phyloP scores from a whole-genome alignment of 2,797 vertebrate genomes.

The Anguilla obscura region DNA sequence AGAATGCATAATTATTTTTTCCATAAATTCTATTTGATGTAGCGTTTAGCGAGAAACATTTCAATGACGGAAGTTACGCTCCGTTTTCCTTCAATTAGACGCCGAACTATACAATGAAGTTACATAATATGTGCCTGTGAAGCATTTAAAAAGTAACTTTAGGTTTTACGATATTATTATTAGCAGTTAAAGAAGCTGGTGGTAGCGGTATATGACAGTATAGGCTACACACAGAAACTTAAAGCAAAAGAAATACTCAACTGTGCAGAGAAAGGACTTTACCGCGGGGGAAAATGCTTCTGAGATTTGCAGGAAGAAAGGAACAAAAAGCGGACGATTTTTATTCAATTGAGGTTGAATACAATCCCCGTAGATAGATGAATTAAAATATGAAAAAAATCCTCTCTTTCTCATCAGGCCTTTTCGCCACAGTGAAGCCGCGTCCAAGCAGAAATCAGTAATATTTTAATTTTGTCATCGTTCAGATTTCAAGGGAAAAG shows the following conservation, averaged over 20 bases:
- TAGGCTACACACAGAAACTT: background rate
- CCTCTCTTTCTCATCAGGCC: background rate
- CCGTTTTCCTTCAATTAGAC: background rate
- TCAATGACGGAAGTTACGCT: background rate
- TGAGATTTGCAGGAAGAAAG: background rate
- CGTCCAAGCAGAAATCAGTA: background rate
- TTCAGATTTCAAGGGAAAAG: slow-evolving; percentile 4
- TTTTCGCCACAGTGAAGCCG: slow-evolving; percentile 18
- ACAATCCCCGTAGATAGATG: slow-evolving; percentile 12
- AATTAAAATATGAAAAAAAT: background rate
- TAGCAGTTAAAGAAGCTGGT: background rate
- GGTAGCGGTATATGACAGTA: background rate
- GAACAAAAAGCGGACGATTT: background rate
- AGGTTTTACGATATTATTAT: background rate
- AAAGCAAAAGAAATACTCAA: slow-evolving; percentile 18
- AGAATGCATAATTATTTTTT: slow-evolving; percentile 9
- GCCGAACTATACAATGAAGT: background rate
- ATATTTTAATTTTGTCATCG: slow-evolving; percentile 29
- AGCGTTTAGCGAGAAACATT: background rate
- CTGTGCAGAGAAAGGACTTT: slow-evolving; percentile 13
- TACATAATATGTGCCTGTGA: slow-evolving; percentile 2
- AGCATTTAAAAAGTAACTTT: background rate
- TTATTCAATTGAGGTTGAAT: slow-evolving; percentile 21
- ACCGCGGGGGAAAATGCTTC: background rate
- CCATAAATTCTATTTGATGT: background rate